These are phyloP conservation scores for Choreutis nemorana DNA, from an alignment of 2,888 invertebrate species.

Conservation along the genomic window DNA sequence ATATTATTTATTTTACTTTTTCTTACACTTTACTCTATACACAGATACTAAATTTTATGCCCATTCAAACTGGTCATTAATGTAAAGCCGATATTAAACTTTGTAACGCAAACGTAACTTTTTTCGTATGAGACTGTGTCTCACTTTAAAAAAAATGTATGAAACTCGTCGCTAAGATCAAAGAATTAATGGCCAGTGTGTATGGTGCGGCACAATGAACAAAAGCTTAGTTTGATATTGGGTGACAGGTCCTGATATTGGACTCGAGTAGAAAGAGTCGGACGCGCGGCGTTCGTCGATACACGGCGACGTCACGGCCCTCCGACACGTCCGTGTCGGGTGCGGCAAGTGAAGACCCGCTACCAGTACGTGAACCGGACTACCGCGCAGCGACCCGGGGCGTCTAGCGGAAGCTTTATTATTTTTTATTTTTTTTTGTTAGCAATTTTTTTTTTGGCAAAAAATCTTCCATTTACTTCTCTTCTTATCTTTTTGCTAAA, in stretches of 20 bases:
- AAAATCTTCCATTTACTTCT: background rate
- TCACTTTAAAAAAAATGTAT: too few relatives aligned
- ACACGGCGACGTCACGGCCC: constrained; percentile 55
- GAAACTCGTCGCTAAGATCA: too few relatives aligned
- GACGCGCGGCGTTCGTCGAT: constrained; percentile 42
- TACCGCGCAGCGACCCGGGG: constrained; percentile 41
- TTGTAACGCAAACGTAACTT: too few relatives aligned
- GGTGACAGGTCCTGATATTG: constrained; percentile 64
- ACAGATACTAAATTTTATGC: too few relatives aligned
- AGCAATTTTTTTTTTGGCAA: constrained; percentile 2
- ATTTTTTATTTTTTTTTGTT: constrained; percentile 4
- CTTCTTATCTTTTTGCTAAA: too few relatives aligned
- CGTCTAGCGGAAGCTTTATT: constrained; percentile 4
- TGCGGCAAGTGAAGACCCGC: constrained; percentile 56
- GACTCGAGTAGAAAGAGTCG: constrained; percentile 59
- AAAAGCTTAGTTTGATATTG: constrained; percentile 36
- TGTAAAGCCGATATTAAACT: too few relatives aligned
- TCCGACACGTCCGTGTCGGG: constrained; percentile 59
- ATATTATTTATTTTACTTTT: too few relatives aligned
- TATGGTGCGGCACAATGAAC: too few relatives aligned
- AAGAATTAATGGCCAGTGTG: too few relatives aligned
- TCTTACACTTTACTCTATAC: too few relatives aligned
- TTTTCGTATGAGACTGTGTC: too few relatives aligned
- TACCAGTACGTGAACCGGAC: constrained; percentile 55
- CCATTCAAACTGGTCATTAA: too few relatives aligned